Percentiles rank a stretch among this genome's conserved stretches.
Conservation (phyloP, 2,888 invertebrate genomes). For the Rhyacophila evoluta region DNA sequence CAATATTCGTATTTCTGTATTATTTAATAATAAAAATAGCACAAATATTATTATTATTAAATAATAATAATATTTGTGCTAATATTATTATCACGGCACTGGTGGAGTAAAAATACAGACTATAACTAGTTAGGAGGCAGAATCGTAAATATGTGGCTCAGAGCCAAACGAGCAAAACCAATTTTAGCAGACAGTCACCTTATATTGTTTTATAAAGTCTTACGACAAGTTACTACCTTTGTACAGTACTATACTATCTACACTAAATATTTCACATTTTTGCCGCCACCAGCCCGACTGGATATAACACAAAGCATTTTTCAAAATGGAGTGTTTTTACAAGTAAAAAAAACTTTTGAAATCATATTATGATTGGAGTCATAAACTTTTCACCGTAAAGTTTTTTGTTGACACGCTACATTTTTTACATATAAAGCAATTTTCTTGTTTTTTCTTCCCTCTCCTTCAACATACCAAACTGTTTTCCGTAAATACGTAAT, state of each 20-base stretch:
- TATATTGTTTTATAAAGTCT: conserved; percentile 22
- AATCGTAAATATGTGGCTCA: conserved; percentile 15
- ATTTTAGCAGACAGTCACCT: conserved; percentile 8
- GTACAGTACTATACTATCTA: neutral
- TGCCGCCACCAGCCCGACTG: neutral
- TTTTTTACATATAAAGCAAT: neutral
- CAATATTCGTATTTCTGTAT: too few relatives aligned
- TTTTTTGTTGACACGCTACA: neutral
- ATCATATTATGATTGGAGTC: neutral
- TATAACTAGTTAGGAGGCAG: neutral
- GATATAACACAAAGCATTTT: neutral
- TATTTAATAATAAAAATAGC: too few relatives aligned
- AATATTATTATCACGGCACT: neutral
- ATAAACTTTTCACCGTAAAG: neutral
- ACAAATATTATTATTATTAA: too few relatives aligned
- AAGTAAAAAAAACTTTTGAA: neutral
- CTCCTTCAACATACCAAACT: neutral
- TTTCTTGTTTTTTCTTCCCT: neutral
- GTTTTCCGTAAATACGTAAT: neutral
- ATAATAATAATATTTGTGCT: too few relatives aligned
- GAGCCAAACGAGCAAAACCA: conserved; percentile 24
- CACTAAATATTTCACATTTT: neutral
- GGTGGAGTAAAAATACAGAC: neutral
- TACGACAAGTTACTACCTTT: neutral
- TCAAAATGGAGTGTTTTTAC: neutral